phyloP scores from a whole-genome alignment of 2,797 vertebrate genomes.

The Zalophus californianus region DNA sequence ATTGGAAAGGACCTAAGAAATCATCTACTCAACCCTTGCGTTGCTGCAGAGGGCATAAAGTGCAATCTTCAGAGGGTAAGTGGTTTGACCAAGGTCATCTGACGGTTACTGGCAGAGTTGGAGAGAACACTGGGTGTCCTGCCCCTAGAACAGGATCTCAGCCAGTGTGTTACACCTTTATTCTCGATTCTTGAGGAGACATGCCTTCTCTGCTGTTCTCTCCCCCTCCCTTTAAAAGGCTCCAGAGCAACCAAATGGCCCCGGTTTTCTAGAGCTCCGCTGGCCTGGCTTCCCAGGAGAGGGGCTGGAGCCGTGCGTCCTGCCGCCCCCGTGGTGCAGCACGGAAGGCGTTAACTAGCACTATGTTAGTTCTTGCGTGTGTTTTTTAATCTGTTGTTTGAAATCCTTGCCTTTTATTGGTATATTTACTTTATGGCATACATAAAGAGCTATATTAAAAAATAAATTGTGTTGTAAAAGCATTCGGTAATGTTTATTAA shows the following conservation, averaged over 20 bases:
- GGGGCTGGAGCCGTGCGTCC: fast-evolving
- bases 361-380: slow-evolving; percentile 48
- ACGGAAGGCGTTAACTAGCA: slow-evolving; percentile 65
- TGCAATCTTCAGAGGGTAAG: neutral
- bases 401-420: slow-evolving; percentile 82
- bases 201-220: neutral
- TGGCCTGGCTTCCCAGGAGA: neutral
- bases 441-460: slow-evolving; percentile 85
- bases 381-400: slow-evolving; percentile 74
- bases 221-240: neutral
- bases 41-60: neutral
- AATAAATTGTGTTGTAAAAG: slow-evolving; percentile 85
- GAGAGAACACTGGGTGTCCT: neutral
- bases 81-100: neutral
- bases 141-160: too few relatives aligned
- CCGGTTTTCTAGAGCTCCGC: neutral
- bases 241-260: neutral
- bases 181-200: neutral
- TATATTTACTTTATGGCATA: slow-evolving; percentile 84
- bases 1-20: neutral
- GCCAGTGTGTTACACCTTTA: neutral
- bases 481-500: slow-evolving; percentile 85
- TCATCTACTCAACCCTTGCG: neutral
- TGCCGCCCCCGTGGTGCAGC: neutral
- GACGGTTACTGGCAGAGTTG: neutral